phyloP scores from a whole-genome alignment of 2,797 vertebrate species.

The Dallia pectoralis region DNA sequence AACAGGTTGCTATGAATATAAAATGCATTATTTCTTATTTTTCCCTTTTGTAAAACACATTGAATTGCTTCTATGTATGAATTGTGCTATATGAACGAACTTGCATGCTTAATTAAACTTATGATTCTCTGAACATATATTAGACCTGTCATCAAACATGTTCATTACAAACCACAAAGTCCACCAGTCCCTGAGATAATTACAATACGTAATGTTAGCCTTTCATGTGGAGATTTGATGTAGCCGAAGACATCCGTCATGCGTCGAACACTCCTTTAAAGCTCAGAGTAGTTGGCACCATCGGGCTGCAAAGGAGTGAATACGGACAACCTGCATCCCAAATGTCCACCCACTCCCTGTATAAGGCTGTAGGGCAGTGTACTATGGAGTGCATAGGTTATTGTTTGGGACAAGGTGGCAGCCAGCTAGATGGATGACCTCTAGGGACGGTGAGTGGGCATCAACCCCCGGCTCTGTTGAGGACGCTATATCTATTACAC shows the following conservation, averaged over 20 bases:
- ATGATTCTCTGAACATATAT: neutral
- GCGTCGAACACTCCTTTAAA: neutral
- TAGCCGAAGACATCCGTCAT: neutral
- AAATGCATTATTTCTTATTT: too few relatives aligned
- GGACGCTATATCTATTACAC: too few relatives aligned
- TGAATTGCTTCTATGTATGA: too few relatives aligned
- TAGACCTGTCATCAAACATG: neutral
- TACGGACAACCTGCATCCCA: neutral
- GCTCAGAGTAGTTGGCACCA: neutral
- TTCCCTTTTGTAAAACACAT: too few relatives aligned
- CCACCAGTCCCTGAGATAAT: neutral
- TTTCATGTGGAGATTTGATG: neutral
- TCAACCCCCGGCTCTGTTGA: too few relatives aligned
- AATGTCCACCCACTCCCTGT: neutral
- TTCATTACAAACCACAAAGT: neutral
- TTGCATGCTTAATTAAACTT: too few relatives aligned
- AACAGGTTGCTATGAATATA: too few relatives aligned
- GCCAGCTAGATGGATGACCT: neutral
- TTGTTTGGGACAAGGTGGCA: neutral
- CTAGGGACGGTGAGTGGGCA: too few relatives aligned
- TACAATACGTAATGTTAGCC: neutral
- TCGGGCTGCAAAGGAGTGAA: neutral
- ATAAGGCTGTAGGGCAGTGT: neutral
- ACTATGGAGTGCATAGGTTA: neutral
- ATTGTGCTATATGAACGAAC: too few relatives aligned